phyloP scores from a whole-genome alignment of 2,113 vertebrate genomes.

The Indicator indicator region DNA sequence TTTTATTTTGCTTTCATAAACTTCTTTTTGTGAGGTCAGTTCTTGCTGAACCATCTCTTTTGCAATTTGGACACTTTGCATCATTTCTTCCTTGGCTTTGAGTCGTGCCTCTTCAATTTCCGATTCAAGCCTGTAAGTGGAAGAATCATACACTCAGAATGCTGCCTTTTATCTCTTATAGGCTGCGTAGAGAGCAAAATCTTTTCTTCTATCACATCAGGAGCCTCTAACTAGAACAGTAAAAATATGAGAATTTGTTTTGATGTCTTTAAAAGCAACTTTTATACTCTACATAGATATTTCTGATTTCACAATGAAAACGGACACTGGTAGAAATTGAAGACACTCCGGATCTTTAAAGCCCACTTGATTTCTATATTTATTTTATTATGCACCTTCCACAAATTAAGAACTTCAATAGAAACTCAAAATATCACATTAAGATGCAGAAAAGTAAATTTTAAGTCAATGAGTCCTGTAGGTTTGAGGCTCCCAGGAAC shows the following conservation, averaged over 20 bases:
- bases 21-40: slow-evolving; percentile 84
- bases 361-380: neutral
- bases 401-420: neutral
- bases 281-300: neutral
- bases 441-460: neutral
- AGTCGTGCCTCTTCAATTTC: slow-evolving; percentile 92
- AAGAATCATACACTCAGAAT: neutral
- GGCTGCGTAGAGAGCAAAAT: neutral
- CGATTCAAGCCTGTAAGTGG: slow-evolving; percentile 83
- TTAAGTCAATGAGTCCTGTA: neutral
- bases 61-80: slow-evolving; percentile 92
- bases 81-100: slow-evolving; percentile 94
- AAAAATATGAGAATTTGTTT: neutral
- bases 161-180: neutral
- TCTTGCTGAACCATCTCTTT: slow-evolving; percentile 92
- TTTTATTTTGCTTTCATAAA: slow-evolving; percentile 86
- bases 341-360: neutral
- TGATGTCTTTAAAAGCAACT: neutral
- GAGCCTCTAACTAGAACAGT: neutral
- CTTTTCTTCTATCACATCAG: neutral
- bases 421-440: neutral
- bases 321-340: neutral
- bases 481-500: neutral
- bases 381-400: neutral
- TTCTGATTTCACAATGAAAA: neutral